Conservation (phyloP, 2,888 invertebrate species). For the Meta bourneti region DNA sequence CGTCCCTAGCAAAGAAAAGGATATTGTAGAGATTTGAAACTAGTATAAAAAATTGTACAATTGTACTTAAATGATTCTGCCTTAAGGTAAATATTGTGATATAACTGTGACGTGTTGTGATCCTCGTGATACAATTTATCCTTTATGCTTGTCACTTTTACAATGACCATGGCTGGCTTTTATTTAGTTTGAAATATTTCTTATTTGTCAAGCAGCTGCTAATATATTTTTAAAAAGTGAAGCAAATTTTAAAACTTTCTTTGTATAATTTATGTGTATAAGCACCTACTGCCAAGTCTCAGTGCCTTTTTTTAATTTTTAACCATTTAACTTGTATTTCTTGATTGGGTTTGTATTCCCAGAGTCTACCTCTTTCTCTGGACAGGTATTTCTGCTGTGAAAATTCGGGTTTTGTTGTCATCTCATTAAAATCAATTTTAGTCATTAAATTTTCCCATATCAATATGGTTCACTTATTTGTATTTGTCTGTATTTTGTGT, state of each 20-base stretch:
- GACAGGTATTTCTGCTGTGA: constrained; percentile 45
- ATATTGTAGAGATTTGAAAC: constrained; percentile 55
- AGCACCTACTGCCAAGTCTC: constrained; percentile 74
- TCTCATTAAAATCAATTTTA: constrained; percentile 55
- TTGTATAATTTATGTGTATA: constrained; percentile 63
- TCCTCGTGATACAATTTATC: constrained; percentile 67
- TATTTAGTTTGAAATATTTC: constrained; percentile 58
- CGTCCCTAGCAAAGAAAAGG: constrained; percentile 73
- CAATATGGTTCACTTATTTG: constrained; percentile 52
- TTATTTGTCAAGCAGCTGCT: constrained; percentile 66
- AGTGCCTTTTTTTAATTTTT: constrained; percentile 73
- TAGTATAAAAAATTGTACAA: constrained; percentile 27
- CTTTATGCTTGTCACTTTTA: constrained; percentile 68
- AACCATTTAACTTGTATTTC: constrained; percentile 31
- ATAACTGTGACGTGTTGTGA: constrained; percentile 75
- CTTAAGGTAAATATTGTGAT: constrained; percentile 76
- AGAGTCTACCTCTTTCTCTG: constrained; percentile 55
- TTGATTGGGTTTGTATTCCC: constrained; percentile 46
- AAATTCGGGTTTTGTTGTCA: constrained; percentile 49
- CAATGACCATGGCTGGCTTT: constrained; percentile 57
- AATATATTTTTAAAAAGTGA: constrained; percentile 58
- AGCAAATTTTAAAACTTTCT: constrained; percentile 32
- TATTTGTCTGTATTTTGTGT: constrained; percentile 29
- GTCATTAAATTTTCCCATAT: constrained; percentile 68
- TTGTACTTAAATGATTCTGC: constrained; percentile 73